phyloP scores from a whole-genome alignment of 2,888 invertebrate species.

The Diaperis boleti region DNA sequence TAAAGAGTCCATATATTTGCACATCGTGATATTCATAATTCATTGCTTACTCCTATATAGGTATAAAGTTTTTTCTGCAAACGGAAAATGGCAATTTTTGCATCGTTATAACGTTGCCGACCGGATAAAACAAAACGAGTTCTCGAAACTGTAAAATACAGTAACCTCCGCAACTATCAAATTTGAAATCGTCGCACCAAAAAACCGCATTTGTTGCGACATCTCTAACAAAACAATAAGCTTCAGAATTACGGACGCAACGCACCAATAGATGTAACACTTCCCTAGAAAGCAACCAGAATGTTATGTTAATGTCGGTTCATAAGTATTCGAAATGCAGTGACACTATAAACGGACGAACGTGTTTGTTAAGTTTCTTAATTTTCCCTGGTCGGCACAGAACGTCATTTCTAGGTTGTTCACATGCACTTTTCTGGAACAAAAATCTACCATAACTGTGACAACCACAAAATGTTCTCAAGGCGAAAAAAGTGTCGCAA shows the following conservation, averaged over 20 bases:
- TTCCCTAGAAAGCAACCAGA: slow-evolving; percentile 30
- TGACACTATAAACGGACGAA: slow-evolving; percentile 22
- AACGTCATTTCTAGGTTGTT: slow-evolving; percentile 13
- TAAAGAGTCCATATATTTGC: neutral
- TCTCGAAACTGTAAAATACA: slow-evolving; percentile 10
- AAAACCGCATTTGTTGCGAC: neutral
- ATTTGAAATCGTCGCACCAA: too few relatives aligned
- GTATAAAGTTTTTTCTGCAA: slow-evolving; percentile 7
- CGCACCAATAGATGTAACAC: slow-evolving; percentile 31
- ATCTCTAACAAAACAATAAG: neutral
- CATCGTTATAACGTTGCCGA: neutral
- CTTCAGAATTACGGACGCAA: slow-evolving; percentile 8
- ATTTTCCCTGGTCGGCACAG: slow-evolving; percentile 7
- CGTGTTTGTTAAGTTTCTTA: slow-evolving; percentile 28
- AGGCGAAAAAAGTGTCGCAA: slow-evolving; percentile 24
- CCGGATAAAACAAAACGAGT: slow-evolving; percentile 5
- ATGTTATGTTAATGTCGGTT: slow-evolving; percentile 18
- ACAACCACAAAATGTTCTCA: slow-evolving; percentile 2
- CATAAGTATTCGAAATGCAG: slow-evolving; percentile 28
- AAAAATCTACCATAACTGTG: slow-evolving; percentile 7
- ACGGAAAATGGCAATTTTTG: slow-evolving; percentile 14
- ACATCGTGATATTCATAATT: slow-evolving; percentile 2
- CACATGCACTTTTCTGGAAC: slow-evolving; percentile 14
- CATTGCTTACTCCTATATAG: neutral
- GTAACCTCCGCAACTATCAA: too few relatives aligned